Conservation (phyloP, 2,797 vertebrate species). For the Taeniopygia guttata region DNA sequence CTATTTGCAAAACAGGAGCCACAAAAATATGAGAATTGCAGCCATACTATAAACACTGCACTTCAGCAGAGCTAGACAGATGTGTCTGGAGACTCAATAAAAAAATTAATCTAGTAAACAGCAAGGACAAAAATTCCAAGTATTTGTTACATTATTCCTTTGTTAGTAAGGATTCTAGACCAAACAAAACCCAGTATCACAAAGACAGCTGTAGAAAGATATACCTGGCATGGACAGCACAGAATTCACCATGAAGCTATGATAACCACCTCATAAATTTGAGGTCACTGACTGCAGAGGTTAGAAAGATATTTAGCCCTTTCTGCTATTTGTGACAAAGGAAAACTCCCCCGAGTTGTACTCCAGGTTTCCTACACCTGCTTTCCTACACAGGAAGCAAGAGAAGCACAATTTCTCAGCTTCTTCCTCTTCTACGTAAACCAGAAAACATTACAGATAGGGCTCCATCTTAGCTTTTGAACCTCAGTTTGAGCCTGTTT, state of each 20-base stretch:
- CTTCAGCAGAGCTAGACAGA: neutral
- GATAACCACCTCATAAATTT: neutral
- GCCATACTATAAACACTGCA: neutral
- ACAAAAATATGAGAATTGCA: constrained; percentile 13
- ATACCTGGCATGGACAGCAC: neutral
- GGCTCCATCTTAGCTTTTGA: neutral
- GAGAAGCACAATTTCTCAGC: neutral
- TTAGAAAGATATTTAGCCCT: neutral
- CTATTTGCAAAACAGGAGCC: constrained; percentile 24
- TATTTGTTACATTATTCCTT: neutral
- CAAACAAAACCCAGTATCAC: neutral
- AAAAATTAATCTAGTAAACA: neutral
- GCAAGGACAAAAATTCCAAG: constrained; percentile 1
- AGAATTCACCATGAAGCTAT: neutral
- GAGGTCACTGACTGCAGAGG: neutral
- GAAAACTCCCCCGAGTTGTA: neutral
- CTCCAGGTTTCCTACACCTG: neutral
- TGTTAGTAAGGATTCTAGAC: neutral
- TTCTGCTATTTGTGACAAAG: neutral
- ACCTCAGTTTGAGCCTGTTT: neutral
- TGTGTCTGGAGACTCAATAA: neutral
- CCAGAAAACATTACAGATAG: neutral
- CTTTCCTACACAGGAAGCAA: neutral
- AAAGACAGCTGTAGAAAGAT: neutral
- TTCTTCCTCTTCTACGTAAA: neutral